A percentile compares a stretch with the other conserved stretches of the same genome.
Conservation (phyloP, 2,113 vertebrate genomes). For the Piaya cayana region DNA sequence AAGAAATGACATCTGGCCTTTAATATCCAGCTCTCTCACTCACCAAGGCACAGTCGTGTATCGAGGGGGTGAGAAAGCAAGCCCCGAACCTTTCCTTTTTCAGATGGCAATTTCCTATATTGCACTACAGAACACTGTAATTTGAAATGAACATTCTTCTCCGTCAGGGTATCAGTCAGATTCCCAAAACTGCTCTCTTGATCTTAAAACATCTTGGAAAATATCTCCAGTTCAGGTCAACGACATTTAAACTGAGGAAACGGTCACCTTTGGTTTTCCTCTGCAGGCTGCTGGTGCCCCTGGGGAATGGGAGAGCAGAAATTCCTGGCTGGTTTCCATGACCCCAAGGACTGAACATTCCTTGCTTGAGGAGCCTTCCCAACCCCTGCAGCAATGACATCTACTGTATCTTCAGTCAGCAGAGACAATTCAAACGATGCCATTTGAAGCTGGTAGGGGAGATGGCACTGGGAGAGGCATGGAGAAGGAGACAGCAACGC, state of each 20-base stretch:
- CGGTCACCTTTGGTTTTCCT: constrained; percentile 48
- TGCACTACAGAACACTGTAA: neutral
- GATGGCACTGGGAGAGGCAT: neutral
- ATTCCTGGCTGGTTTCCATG: constrained; percentile 65
- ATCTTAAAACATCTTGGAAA: constrained; percentile 28
- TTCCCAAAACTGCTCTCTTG: neutral
- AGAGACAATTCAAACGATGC: neutral
- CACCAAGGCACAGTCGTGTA: neutral
- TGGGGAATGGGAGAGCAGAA: constrained; percentile 59
- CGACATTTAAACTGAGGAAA: constrained; percentile 57
- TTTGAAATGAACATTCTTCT: neutral
- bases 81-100: neutral
- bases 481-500: neutral
- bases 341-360: constrained; percentile 39
- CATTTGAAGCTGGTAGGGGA: neutral
- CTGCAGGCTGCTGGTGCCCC: neutral
- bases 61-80: neutral
- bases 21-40: neutral
- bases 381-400: neutral
- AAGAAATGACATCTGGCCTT: neutral
- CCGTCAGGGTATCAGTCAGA: neutral
- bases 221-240: constrained; percentile 28
- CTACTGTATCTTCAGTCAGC: neutral
- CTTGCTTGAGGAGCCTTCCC: constrained; percentile 39
- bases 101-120: neutral